Evolutionary conservation across 2,888 invertebrate genomes (phyloP).

Genomic region (Melolontha melolontha): DNA sequence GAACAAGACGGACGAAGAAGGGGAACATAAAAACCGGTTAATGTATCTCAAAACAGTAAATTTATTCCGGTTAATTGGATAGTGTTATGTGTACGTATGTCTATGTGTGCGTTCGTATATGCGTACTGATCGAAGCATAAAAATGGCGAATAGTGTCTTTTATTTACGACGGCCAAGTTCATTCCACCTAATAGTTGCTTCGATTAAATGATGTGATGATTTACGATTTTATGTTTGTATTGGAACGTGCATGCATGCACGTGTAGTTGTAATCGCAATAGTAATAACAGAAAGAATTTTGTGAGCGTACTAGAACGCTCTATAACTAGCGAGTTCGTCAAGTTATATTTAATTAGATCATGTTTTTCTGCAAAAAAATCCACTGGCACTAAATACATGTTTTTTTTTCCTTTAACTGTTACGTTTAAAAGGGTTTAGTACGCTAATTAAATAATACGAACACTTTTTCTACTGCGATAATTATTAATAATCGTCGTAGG

Average conservation of each 20-base stretch:
- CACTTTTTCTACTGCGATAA: no score
- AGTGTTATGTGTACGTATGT: conserved; percentile 24
- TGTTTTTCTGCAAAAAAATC: no score
- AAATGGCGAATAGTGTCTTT: conserved; percentile 33
- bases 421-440: no score
- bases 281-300: no score
- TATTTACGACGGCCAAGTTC: conserved; percentile 22
- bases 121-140: conserved; percentile 29
- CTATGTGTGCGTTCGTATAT: not conserved
- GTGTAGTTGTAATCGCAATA: no score
- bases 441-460: no score
- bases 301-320: no score
- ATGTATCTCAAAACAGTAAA: conserved; percentile 37
- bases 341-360: no score
- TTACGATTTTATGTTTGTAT: conserved; percentile 5
- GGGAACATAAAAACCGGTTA: conserved; percentile 33
- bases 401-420: no score
- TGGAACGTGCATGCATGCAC: not conserved
- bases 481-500: no score
- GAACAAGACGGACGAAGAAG: conserved; percentile 16
- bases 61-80: conserved; percentile 39
- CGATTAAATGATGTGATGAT: conserved; percentile 25
- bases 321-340: no score
- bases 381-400: no score
- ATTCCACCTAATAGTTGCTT: conserved; percentile 16